A percentile compares a stretch with the other conserved stretches of the same genome.
phyloP scores from a whole-genome alignment of 2,113 vertebrate species.

The Lates calcarifer region DNA sequence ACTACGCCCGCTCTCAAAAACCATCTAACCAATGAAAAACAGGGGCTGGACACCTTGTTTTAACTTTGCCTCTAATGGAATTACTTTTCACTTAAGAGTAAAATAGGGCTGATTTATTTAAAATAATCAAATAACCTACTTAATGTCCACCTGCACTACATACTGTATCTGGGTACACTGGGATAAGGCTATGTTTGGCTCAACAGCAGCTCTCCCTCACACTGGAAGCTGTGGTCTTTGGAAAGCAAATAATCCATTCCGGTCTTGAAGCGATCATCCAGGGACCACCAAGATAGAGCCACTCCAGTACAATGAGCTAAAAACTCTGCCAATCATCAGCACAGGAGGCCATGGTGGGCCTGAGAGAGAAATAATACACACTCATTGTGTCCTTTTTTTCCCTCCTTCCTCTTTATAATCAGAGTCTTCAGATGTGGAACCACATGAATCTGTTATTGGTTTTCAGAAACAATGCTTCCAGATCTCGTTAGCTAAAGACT shows the following conservation, averaged over 20 bases:
- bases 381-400: constrained; percentile 18
- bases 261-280: constrained; percentile 66
- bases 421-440: constrained; percentile 55
- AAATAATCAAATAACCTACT: background rate
- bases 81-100: background rate
- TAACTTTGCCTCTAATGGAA: background rate
- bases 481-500: constrained; percentile 61
- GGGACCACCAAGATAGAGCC: constrained; percentile 71
- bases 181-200: background rate
- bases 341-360: constrained; percentile 34
- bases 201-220: constrained; percentile 31
- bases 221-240: constrained; percentile 71
- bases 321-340: constrained; percentile 48
- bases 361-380: constrained; percentile 43
- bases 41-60: background rate
- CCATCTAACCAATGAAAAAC: background rate
- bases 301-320: constrained; percentile 29
- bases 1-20: background rate
- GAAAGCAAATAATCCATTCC: constrained; percentile 65
- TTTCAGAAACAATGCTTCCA: constrained; percentile 57
- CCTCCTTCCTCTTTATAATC: constrained; percentile 36
- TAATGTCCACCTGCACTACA: constrained; percentile 25
- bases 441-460: constrained; percentile 59
- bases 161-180: background rate
- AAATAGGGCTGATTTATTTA: background rate